Evolutionary conservation across 2,113 vertebrate genomes (phyloP).

Genomic region (Passer montanus): DNA sequence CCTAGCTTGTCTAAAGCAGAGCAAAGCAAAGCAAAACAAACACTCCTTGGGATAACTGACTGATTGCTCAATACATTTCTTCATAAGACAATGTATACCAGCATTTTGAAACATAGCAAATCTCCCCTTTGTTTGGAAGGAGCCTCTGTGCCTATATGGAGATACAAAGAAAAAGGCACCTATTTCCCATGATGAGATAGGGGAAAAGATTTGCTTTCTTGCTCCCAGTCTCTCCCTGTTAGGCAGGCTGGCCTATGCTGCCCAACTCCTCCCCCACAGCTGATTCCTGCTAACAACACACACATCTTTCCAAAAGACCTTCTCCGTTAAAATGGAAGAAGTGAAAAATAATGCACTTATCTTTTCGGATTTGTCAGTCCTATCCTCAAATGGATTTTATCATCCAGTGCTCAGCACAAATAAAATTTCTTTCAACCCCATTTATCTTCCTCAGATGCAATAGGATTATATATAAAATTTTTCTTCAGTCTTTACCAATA

Average conservation of each 20-base stretch:
- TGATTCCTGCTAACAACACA: background rate
- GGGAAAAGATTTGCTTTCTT: background rate
- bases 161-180: background rate
- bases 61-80: background rate
- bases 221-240: background rate
- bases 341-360: constrained; percentile 52
- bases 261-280: background rate
- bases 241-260: background rate
- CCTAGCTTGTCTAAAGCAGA: background rate
- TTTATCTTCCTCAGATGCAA: constrained; percentile 21
- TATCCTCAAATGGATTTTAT: constrained; percentile 46
- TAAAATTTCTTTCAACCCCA: constrained; percentile 37
- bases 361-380: constrained; percentile 20
- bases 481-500: background rate
- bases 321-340: constrained; percentile 18
- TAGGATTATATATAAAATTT: background rate
- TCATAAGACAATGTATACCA: background rate
- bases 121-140: background rate
- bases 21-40: background rate
- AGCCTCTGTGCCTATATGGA: background rate
- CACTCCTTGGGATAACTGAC: background rate
- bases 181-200: background rate
- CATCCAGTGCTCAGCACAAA: constrained; percentile 9
- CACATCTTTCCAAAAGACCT: background rate
- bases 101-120: background rate